Conservation (phyloP, 2,888 invertebrate species). For the Sphaeridia pumilis region DNA sequence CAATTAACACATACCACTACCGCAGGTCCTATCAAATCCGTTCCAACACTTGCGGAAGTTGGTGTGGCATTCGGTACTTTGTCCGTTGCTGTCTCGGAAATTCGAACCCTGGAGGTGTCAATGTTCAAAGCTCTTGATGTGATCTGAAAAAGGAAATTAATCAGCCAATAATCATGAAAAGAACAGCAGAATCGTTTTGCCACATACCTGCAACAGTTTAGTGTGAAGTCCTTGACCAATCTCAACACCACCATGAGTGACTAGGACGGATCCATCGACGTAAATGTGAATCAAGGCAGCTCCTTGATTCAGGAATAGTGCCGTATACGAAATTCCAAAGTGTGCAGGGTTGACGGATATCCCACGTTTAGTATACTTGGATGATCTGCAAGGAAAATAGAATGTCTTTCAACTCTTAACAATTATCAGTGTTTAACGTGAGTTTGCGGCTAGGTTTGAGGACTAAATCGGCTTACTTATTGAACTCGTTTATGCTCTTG, state of each 20-base stretch:
- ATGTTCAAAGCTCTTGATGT: slow-evolving; percentile 37
- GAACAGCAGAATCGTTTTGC: no score
- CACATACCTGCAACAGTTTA: slow-evolving; percentile 46
- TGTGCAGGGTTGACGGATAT: slow-evolving; percentile 39
- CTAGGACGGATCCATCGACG: slow-evolving; percentile 43
- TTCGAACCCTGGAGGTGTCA: slow-evolving; percentile 28
- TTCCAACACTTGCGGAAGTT: slow-evolving; percentile 40
- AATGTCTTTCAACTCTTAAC: no score
- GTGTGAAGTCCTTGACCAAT: slow-evolving; percentile 47
- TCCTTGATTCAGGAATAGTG: slow-evolving; percentile 38
- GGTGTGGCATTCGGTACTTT: slow-evolving; percentile 42
- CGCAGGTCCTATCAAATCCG: slow-evolving; percentile 42
- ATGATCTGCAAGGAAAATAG: no score
- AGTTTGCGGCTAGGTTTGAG: no score
- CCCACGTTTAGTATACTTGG: slow-evolving; percentile 41
- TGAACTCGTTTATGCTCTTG: slow-evolving; percentile 53
- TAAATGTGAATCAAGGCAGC: slow-evolving; percentile 44
- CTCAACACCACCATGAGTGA: slow-evolving; percentile 44
- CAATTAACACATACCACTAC: slow-evolving; percentile 38
- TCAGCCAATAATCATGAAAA: no score
- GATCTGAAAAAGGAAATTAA: slow-evolving; percentile 30
- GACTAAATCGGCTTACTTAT: no score
- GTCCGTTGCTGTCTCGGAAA: slow-evolving; percentile 39
- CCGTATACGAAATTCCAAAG: slow-evolving; percentile 38
- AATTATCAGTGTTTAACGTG: no score